Conservation (phyloP, 2,797 vertebrate genomes). For the Bothrops alternatus region DNA sequence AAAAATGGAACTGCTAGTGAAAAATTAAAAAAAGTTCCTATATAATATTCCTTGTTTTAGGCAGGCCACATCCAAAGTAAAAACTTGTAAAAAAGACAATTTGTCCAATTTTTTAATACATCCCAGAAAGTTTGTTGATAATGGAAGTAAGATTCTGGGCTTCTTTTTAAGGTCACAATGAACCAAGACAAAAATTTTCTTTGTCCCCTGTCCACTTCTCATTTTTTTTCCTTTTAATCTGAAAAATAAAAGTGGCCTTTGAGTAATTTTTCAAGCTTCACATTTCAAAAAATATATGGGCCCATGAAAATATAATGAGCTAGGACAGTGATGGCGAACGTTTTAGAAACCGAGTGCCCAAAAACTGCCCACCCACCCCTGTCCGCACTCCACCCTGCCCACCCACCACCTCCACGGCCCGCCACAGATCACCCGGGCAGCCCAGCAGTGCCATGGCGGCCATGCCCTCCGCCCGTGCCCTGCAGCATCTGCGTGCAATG, state of each 20-base stretch:
- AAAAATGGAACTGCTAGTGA: not conserved
- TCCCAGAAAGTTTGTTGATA: not conserved
- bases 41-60: not conserved
- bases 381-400: too few species aligned
- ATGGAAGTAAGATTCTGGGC: not conserved
- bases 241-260: not conserved
- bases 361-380: too few species aligned
- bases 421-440: too few species aligned
- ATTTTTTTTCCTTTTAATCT: not conserved
- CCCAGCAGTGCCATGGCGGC: too few species aligned
- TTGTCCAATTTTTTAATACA: not conserved
- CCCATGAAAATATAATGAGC: not conserved
- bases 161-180: not conserved
- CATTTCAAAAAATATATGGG: not conserved
- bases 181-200: not conserved
- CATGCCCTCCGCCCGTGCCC: too few species aligned
- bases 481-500: too few species aligned
- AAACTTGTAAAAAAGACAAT: not conserved
- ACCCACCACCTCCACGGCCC: too few species aligned
- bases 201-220: not conserved
- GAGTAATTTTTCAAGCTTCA: not conserved
- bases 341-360: too few species aligned
- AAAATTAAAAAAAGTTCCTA: not conserved
- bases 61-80: not conserved
- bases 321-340: not conserved